phyloP scores from a whole-genome alignment of 2,113 vertebrate species.

The Noturus placidus region DNA sequence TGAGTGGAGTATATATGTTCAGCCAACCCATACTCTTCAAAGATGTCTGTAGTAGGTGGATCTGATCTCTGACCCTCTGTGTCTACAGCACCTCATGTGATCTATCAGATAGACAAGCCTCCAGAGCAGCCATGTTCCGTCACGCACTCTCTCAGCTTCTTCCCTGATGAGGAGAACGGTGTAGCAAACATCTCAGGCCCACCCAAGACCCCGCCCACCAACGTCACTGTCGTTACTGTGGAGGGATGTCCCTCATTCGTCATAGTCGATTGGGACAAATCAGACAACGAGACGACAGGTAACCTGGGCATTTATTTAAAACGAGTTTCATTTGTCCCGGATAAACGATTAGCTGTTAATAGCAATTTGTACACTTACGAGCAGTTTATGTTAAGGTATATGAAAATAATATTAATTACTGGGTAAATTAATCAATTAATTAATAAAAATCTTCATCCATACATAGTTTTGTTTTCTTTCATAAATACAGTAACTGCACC shows the following conservation, averaged over 20 bases:
- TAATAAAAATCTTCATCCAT: too few species aligned
- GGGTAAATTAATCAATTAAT: too few species aligned
- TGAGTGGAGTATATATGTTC: neutral
- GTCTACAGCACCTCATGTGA: conserved; percentile 83
- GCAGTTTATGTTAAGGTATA: neutral
- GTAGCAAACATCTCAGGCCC: conserved; percentile 78
- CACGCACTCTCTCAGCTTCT: conserved; percentile 84
- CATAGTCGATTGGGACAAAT: conserved; percentile 90
- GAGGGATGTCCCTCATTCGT: conserved; percentile 94
- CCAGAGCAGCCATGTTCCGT: conserved; percentile 90
- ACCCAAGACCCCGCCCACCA: conserved; percentile 85
- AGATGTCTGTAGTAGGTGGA: neutral
- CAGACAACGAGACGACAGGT: conserved; percentile 92
- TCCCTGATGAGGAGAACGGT: conserved; percentile 77
- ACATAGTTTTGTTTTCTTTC: neutral
- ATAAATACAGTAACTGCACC: neutral
- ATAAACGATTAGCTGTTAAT: neutral
- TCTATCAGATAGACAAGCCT: conserved; percentile 87
- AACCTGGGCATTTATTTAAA: conserved; percentile 30
- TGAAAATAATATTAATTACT: neutral
- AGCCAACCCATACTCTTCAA: neutral
- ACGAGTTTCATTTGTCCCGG: neutral
- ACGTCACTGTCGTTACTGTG: conserved; percentile 92
- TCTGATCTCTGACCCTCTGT: conserved; percentile 6
- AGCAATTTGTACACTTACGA: neutral